Percentiles rank a stretch among this genome's conserved stretches.
phyloP scores from a whole-genome alignment of 2,113 vertebrate genomes.

The Paradoxurus hermaphroditus region DNA sequence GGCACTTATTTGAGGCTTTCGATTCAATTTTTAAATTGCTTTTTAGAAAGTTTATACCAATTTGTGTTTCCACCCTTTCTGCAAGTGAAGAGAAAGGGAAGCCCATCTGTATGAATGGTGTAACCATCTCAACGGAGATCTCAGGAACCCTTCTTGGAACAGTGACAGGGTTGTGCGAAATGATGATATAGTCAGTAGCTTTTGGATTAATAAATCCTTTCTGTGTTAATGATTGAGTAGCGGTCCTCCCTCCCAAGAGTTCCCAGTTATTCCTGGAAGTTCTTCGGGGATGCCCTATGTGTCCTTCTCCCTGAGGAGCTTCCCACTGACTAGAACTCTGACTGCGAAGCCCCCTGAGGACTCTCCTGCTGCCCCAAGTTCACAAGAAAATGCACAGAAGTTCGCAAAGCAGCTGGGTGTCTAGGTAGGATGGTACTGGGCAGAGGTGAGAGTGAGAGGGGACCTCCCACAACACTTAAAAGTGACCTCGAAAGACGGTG shows the following conservation, averaged over 20 bases:
- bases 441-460: not conserved
- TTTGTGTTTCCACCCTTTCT: not conserved
- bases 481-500: not conserved
- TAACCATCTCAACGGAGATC: not conserved
- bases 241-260: accelerated
- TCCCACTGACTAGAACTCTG: not conserved
- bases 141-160: accelerated
- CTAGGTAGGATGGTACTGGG: not conserved
- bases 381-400: not conserved
- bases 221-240: not conserved
- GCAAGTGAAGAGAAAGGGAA: not conserved
- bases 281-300: not conserved
- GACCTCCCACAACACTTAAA: accelerated
- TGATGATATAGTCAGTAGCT: not conserved
- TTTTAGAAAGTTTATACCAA: not conserved
- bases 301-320: not conserved
- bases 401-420: not conserved
- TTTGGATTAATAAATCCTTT: not conserved
- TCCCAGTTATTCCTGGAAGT: not conserved
- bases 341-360: not conserved
- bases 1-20: not conserved
- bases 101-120: not conserved
- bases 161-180: not conserved
- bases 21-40: not conserved
- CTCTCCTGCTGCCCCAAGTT: accelerated